These are phyloP conservation scores for Auanema freiburgensis DNA, from an alignment of 2,888 invertebrate genomes.

Conservation along the genomic window DNA sequence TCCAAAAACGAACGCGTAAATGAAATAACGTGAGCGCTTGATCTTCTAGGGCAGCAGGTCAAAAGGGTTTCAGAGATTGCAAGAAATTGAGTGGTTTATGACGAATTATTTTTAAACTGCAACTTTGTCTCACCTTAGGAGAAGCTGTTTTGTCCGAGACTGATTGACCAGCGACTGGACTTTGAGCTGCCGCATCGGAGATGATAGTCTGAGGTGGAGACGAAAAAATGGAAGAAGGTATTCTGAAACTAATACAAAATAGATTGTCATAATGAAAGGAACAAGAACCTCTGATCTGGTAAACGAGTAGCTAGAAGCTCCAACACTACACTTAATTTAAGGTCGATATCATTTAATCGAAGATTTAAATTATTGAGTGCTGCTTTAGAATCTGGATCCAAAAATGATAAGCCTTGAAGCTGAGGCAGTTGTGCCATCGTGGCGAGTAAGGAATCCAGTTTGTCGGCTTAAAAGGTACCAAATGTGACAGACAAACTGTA, in stretches of 20 bases:
- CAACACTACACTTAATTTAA: slow-evolving; percentile 54
- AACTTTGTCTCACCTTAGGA: slow-evolving; percentile 26
- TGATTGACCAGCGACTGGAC: slow-evolving; percentile 34
- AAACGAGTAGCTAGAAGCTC: slow-evolving; percentile 52
- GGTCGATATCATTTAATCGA: slow-evolving; percentile 60
- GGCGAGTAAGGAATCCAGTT: slow-evolving; percentile 22
- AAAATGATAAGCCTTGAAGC: slow-evolving; percentile 37
- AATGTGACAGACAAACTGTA: slow-evolving; percentile 1
- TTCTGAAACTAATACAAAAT: background rate
- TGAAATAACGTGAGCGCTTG: too few species aligned
- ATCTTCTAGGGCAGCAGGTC: too few species aligned
- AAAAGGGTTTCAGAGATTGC: background rate
- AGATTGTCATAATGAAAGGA: background rate
- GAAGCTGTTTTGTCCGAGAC: slow-evolving; percentile 35
- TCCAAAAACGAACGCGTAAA: too few species aligned
- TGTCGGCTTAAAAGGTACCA: slow-evolving; percentile 1
- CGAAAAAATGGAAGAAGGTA: slow-evolving; percentile 37
- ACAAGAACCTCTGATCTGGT: slow-evolving; percentile 38
- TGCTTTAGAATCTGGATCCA: slow-evolving; percentile 54
- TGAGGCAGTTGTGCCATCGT: slow-evolving; percentile 32
- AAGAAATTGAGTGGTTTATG: background rate
- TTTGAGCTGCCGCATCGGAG: slow-evolving; percentile 37
- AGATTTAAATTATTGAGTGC: slow-evolving; percentile 53
- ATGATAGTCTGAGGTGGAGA: slow-evolving; percentile 44
- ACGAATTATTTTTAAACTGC: background rate